Conservation (phyloP, 2,797 vertebrate genomes). For the Acipenser ruthenus region DNA sequence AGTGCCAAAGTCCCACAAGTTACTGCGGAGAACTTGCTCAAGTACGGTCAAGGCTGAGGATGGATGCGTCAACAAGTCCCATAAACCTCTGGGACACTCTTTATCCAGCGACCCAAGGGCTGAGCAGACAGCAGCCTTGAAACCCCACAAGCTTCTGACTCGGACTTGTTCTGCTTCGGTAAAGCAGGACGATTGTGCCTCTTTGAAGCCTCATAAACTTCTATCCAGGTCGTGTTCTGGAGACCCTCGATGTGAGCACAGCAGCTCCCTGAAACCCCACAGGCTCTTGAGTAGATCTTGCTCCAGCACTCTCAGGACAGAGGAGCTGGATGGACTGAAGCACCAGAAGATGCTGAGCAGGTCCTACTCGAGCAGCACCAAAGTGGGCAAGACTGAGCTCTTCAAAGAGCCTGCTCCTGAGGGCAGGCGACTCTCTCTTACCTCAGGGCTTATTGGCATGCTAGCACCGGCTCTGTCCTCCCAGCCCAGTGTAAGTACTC, state of each 20-base stretch:
- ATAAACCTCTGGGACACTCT: conserved; percentile 68
- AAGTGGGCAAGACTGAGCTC: conserved; percentile 65
- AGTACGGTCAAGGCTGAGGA: conserved; percentile 68
- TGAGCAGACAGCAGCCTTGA: conserved; percentile 61
- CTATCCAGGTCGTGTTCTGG: conserved; percentile 66
- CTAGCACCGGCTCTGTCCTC: conserved; percentile 73
- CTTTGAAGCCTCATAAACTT: conserved; percentile 64
- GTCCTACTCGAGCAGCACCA: conserved; percentile 67
- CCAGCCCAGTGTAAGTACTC: conserved; percentile 35
- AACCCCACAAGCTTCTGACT: conserved; percentile 69
- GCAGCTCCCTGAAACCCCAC: conserved; percentile 66
- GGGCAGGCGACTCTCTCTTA: conserved; percentile 79
- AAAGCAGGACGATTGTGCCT: conserved; percentile 58
- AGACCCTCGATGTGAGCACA: conserved; percentile 70
- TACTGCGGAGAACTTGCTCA: conserved; percentile 72
- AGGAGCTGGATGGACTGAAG: conserved; percentile 73
- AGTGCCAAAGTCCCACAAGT: conserved; percentile 74
- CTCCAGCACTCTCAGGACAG: conserved; percentile 67
- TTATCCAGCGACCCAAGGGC: conserved; percentile 68
- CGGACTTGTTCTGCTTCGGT: conserved; percentile 56
- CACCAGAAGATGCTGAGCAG: conserved; percentile 74
- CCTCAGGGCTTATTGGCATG: conserved; percentile 87
- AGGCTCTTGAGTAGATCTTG: conserved; percentile 73
- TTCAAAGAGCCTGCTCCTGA: conserved; percentile 70
- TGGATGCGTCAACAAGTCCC: conserved; percentile 60